phyloP scores from a whole-genome alignment of 2,888 invertebrate species.

The Imbricaverruca yamaguchii region DNA sequence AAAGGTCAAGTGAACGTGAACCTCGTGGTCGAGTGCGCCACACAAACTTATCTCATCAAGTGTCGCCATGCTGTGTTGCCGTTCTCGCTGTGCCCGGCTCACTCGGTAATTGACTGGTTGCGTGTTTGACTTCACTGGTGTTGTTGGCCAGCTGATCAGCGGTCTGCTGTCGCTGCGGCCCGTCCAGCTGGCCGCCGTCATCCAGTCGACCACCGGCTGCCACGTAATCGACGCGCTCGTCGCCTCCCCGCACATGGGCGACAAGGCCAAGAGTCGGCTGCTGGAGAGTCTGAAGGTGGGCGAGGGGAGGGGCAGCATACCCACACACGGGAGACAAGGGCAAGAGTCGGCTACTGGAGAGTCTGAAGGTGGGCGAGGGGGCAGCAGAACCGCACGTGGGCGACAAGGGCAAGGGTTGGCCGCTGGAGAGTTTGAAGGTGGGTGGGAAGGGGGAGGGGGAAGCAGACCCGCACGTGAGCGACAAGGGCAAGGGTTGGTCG shows the following conservation, averaged over 20 bases:
- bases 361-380: no score
- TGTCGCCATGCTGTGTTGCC: no score
- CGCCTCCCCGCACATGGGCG: conserved; percentile 25
- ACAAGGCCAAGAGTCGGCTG: conserved; percentile 27
- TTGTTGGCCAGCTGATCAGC: conserved; percentile 27
- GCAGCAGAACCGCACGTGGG: not conserved
- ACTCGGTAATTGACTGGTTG: no score
- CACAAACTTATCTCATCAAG: no score
- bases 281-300: conserved; percentile 27
- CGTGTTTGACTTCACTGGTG: no score
- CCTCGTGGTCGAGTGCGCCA: no score
- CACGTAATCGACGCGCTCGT: conserved; percentile 30
- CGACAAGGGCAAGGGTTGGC: no score
- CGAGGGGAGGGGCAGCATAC: not conserved
- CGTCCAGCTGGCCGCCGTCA: conserved; percentile 24
- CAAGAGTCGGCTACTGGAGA: no score
- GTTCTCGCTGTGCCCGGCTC: no score
- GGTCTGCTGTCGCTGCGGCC: conserved; percentile 27
- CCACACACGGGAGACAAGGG: no score
- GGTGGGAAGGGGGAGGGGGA: not conserved
- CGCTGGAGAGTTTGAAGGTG: no score
- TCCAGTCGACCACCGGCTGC: conserved; percentile 29
- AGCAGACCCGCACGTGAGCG: conserved; percentile 22
- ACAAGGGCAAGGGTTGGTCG: conserved; percentile 26
- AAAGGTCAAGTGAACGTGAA: no score